A percentile compares a stretch with the other conserved stretches of the same genome.
Evolutionary conservation across 2,888 invertebrate genomes (phyloP).

Genomic region (Periphyllus acericola): DNA sequence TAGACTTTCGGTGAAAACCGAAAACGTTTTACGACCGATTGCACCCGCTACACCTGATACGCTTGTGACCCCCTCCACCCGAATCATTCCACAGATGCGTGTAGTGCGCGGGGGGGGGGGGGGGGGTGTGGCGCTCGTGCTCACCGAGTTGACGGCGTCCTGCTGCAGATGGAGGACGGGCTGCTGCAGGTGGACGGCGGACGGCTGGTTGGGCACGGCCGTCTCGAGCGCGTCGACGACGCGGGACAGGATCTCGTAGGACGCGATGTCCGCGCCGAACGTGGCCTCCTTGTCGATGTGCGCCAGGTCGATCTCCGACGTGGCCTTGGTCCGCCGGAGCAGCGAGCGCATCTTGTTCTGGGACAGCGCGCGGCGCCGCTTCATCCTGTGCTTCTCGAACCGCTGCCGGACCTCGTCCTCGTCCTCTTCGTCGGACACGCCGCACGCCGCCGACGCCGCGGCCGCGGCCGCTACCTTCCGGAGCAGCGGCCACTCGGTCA

Average conservation of each 20-base stretch:
- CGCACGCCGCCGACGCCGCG: slow-evolving; percentile 63
- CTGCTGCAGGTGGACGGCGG: slow-evolving; percentile 81
- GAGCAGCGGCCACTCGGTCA: slow-evolving; percentile 74
- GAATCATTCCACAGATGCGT: too few species aligned
- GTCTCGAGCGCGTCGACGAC: slow-evolving; percentile 81
- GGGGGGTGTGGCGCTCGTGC: neutral
- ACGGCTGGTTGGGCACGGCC: slow-evolving; percentile 69
- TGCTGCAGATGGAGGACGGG: slow-evolving; percentile 68
- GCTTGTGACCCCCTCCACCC: too few species aligned
- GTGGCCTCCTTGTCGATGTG: slow-evolving; percentile 83
- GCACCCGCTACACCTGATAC: too few species aligned
- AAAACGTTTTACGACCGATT: too few species aligned
- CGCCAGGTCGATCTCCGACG: slow-evolving; percentile 81
- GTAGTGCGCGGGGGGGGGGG: too few species aligned
- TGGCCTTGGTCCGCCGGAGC: slow-evolving; percentile 65
- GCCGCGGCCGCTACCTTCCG: slow-evolving; percentile 65
- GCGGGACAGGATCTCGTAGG: slow-evolving; percentile 79
- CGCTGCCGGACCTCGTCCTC: slow-evolving; percentile 63
- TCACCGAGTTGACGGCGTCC: slow-evolving; percentile 7
- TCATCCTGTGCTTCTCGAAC: slow-evolving; percentile 63
- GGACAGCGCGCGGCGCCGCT: slow-evolving; percentile 66
- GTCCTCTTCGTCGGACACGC: slow-evolving; percentile 60
- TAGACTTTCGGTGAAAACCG: too few species aligned
- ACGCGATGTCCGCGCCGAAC: slow-evolving; percentile 73
- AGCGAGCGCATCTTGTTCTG: slow-evolving; percentile 64